These are phyloP conservation scores for Coracopsis vasa DNA, from an alignment of 2,113 vertebrate species.

Conservation along the genomic window DNA sequence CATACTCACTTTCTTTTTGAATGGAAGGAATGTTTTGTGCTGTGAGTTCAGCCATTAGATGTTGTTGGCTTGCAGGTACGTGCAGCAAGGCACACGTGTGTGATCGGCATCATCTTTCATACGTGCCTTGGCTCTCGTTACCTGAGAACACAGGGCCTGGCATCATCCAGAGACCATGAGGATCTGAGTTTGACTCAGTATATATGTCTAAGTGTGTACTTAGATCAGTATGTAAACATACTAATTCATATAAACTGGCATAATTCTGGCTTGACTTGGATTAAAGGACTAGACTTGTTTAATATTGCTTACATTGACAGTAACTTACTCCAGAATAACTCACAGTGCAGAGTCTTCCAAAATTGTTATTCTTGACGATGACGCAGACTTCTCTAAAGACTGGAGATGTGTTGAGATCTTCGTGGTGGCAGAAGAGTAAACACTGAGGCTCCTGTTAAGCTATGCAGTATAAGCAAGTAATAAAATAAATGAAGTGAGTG, in stretches of 20 bases:
- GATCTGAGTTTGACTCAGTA: neutral
- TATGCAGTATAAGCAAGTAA: neutral
- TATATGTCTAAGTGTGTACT: neutral
- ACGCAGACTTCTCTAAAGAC: neutral
- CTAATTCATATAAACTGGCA: neutral
- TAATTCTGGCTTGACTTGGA: slow-evolving; percentile 9
- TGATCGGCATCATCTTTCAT: neutral
- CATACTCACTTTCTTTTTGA: neutral
- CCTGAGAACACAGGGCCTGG: neutral
- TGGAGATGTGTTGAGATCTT: neutral
- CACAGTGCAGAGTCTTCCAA: neutral
- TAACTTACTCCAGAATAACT: neutral
- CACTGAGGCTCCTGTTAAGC: neutral
- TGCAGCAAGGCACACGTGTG: neutral
- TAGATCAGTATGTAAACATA: neutral
- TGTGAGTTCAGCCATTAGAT: neutral
- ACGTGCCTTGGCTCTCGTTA: neutral
- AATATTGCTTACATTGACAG: slow-evolving; percentile 5
- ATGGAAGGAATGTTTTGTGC: neutral
- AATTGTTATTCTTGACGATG: neutral
- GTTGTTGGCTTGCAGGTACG: neutral
- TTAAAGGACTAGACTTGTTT: neutral
- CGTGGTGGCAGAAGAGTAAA: neutral
- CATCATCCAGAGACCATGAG: neutral
- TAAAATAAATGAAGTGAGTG: slow-evolving; percentile 27